phyloP scores from a whole-genome alignment of 2,888 invertebrate species.

The Hyppa rectilinea region DNA sequence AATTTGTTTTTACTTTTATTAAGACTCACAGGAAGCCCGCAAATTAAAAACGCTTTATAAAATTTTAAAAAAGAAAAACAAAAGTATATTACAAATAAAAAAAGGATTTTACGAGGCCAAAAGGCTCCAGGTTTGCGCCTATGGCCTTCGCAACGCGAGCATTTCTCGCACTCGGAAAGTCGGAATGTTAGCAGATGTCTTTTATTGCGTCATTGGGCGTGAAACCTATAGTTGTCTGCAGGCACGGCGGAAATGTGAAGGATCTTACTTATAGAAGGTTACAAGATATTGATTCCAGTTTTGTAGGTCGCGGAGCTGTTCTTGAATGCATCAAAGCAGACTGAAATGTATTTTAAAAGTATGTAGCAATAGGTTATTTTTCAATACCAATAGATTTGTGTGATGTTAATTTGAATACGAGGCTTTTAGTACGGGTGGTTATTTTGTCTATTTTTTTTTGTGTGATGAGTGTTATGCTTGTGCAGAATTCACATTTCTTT shows the following conservation, averaged over 20 bases:
- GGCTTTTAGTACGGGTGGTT: too few species aligned
- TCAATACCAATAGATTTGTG: background rate
- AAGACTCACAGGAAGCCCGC: too few species aligned
- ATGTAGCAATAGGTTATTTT: background rate
- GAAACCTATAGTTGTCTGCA: constrained; percentile 33
- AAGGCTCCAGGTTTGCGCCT: constrained; percentile 8
- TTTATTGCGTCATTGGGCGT: constrained; percentile 47
- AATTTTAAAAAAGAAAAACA: too few species aligned
- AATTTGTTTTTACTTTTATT: too few species aligned
- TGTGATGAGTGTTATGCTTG: too few species aligned
- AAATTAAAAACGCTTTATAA: too few species aligned
- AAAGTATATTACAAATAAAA: too few species aligned
- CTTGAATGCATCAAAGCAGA: constrained; percentile 15
- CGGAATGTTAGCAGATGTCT: constrained; percentile 48
- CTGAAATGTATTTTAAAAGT: background rate
- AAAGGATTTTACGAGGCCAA: too few species aligned
- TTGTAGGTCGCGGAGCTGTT: constrained; percentile 28
- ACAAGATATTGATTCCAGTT: constrained; percentile 34
- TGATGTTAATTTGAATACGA: too few species aligned
- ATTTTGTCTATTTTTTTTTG: too few species aligned
- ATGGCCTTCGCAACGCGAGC: constrained; percentile 11
- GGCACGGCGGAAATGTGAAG: constrained; percentile 26
- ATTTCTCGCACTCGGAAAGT: constrained; percentile 12
- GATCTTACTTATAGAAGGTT: constrained; percentile 16
- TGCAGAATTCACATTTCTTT: too few species aligned